phyloP scores from a whole-genome alignment of 2,113 vertebrate species.

The Tetrao urogallus region DNA sequence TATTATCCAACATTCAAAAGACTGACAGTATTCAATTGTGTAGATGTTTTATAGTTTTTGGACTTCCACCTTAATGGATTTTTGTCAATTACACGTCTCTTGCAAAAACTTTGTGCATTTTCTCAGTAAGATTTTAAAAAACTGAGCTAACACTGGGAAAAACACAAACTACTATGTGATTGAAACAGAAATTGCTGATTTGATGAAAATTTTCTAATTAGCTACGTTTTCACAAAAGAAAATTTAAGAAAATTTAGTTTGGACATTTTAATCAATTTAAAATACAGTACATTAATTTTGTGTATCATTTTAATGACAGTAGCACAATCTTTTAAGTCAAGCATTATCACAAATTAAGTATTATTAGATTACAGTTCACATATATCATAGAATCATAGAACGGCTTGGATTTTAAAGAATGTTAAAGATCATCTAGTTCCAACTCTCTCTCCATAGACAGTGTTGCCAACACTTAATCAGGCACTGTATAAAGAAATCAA shows the following conservation, averaged over 20 bases:
- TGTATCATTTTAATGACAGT: neutral
- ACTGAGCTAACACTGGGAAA: neutral
- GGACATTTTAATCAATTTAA: neutral
- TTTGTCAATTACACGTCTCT: neutral
- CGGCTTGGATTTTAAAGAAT: neutral
- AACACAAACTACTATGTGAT: neutral
- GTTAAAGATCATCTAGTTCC: neutral
- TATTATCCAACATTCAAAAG: neutral
- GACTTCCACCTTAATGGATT: neutral
- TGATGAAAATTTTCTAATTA: neutral
- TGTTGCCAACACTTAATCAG: neutral
- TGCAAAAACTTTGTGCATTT: neutral
- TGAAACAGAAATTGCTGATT: neutral
- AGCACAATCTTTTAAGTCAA: neutral
- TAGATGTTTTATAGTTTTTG: neutral
- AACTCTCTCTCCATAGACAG: neutral
- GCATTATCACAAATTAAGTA: neutral
- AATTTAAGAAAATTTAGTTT: neutral
- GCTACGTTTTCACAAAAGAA: neutral
- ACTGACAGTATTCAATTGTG: rapidly evolving
- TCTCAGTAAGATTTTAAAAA: neutral
- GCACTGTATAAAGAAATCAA: neutral
- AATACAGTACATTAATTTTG: neutral
- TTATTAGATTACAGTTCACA: neutral
- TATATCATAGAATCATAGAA: neutral